Percentiles rank a stretch among this genome's conserved stretches.
Conservation (phyloP, 2,113 vertebrate genomes). For the Panurus biarmicus region DNA sequence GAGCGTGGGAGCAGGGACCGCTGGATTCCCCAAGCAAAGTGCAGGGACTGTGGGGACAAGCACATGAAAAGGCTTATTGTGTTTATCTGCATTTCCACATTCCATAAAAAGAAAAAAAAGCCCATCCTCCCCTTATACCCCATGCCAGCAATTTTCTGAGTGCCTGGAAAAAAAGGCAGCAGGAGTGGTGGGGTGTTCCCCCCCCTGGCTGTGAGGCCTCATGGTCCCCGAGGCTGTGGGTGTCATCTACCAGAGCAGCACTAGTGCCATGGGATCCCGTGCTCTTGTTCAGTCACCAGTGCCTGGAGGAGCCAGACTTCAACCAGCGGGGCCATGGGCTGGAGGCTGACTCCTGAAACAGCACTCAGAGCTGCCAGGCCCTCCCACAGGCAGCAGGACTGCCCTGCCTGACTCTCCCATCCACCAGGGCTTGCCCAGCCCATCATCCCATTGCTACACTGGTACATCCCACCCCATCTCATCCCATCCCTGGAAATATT, state of each 20-base stretch:
- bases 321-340: fast-evolving
- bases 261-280: neutral
- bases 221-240: neutral
- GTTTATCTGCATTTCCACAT: slow-evolving; percentile 41
- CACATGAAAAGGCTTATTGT: slow-evolving; percentile 54
- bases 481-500: neutral
- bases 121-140: neutral
- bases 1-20: slow-evolving; percentile 9
- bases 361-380: neutral
- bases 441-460: neutral
- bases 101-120: neutral
- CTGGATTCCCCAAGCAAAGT: slow-evolving; percentile 4
- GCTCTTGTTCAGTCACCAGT: neutral
- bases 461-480: neutral
- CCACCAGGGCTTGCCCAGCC: neutral
- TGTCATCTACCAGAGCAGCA: neutral
- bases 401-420: neutral
- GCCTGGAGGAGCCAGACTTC: neutral
- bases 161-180: neutral
- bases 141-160: neutral
- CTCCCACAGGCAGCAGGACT: neutral
- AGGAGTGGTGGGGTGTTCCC: neutral
- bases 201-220: neutral
- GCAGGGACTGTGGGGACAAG: neutral
- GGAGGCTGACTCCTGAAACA: neutral